Percentiles rank a stretch among this genome's conserved stretches.
phyloP scores from a whole-genome alignment of 2,113 vertebrate species.

The Lagopus leucura region DNA sequence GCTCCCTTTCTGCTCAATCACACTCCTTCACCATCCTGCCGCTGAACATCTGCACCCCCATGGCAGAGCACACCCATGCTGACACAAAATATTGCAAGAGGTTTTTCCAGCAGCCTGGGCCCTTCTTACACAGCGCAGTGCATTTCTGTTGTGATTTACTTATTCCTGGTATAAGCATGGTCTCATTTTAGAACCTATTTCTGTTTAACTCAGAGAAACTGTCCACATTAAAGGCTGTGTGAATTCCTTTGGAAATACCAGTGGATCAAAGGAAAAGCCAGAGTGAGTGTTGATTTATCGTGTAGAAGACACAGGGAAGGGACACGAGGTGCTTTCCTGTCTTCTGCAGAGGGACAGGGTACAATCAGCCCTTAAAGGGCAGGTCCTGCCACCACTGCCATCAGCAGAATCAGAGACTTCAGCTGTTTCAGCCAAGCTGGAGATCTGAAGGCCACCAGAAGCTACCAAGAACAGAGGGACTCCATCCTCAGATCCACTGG shows the following conservation, averaged over 20 bases:
- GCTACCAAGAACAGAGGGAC: background rate
- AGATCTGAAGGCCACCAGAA: background rate
- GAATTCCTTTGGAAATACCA: constrained; percentile 15
- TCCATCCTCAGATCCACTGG: background rate
- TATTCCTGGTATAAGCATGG: background rate
- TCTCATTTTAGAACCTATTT: background rate
- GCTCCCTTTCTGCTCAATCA: background rate
- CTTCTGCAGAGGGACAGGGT: background rate
- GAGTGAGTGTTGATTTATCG: background rate
- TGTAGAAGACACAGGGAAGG: background rate
- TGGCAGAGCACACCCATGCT: rapidly evolving
- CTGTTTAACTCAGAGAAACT: background rate
- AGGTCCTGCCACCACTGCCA: background rate
- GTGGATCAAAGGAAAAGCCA: background rate
- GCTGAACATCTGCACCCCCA: background rate
- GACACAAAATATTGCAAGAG: background rate
- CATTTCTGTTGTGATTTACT: background rate
- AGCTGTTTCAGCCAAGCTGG: background rate
- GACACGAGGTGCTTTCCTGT: background rate
- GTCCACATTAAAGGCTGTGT: background rate
- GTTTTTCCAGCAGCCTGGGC: background rate
- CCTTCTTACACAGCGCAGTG: background rate
- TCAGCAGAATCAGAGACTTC: background rate
- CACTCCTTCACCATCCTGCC: background rate
- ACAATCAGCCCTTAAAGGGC: background rate